Conservation (phyloP, 2,797 vertebrate species). For the Rhinichthys osculus region DNA sequence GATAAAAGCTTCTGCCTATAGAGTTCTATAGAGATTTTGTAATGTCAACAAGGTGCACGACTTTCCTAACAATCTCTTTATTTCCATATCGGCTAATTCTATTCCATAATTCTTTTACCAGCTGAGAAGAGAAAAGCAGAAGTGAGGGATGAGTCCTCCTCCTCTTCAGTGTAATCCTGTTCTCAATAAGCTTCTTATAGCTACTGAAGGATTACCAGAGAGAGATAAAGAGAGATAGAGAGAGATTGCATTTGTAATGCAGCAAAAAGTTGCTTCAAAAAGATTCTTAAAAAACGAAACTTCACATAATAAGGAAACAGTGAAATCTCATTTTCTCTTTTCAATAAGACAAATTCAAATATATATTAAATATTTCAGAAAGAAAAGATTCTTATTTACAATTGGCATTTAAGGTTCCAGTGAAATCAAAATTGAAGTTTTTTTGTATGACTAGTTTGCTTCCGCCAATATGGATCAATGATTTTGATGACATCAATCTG, state of each 20-base stretch:
- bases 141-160: not conserved
- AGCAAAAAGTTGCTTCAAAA: not conserved
- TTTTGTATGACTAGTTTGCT: too few relatives aligned
- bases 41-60: not conserved
- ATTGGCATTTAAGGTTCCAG: not conserved
- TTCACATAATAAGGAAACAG: not conserved
- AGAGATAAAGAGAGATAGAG: not conserved
- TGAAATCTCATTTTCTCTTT: not conserved
- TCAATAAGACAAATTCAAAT: not conserved
- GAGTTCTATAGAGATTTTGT: not conserved
- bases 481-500: too few relatives aligned
- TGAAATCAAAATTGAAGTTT: too few relatives aligned
- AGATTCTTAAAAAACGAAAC: not conserved
- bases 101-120: not conserved
- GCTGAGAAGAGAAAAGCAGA: not conserved
- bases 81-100: constrained; percentile 7
- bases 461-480: too few relatives aligned
- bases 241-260: too few relatives aligned
- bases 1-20: not conserved
- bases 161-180: constrained; percentile 21
- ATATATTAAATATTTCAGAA: not conserved
- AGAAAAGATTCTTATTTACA: not conserved
- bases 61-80: not conserved
- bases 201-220: constrained; percentile 17
- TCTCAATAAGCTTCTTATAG: not conserved